Conservation (phyloP, 2,888 invertebrate species). For the Stenurella melanura region DNA sequence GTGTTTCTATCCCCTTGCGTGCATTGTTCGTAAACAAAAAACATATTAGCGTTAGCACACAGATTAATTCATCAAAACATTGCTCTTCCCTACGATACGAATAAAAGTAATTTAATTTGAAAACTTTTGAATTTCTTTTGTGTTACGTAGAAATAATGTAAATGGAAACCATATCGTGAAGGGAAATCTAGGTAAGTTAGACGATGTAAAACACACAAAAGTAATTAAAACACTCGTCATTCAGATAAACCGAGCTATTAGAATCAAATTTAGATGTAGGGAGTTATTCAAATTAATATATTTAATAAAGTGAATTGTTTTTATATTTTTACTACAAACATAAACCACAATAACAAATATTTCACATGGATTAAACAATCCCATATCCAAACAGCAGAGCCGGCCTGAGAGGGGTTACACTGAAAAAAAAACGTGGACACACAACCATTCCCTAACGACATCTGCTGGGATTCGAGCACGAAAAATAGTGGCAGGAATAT, state of each 20-base stretch:
- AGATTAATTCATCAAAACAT: slow-evolving; percentile 27
- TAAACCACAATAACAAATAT: no score
- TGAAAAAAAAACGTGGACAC: no score
- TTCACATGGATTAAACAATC: no score
- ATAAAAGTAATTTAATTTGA: slow-evolving; percentile 26
- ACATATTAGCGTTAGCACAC: slow-evolving; percentile 20
- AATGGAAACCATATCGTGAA: background rate
- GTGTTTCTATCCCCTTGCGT: slow-evolving; percentile 1
- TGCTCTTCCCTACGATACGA: slow-evolving; percentile 8
- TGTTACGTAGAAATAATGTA: background rate
- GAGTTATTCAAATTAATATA: background rate
- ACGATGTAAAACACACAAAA: background rate
- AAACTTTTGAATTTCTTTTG: background rate
- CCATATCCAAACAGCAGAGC: no score
- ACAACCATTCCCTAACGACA: no score
- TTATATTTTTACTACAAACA: no score
- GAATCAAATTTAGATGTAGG: background rate
- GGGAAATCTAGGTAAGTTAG: background rate
- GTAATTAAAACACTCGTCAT: background rate
- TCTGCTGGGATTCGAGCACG: no score
- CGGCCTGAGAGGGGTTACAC: no score
- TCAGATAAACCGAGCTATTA: background rate
- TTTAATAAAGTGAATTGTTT: no score
- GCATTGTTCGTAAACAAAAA: slow-evolving; percentile 15
- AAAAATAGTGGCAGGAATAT: no score